These are phyloP conservation scores for Andrena flavipes DNA, from an alignment of 2,888 invertebrate genomes.

Conservation along the genomic window DNA sequence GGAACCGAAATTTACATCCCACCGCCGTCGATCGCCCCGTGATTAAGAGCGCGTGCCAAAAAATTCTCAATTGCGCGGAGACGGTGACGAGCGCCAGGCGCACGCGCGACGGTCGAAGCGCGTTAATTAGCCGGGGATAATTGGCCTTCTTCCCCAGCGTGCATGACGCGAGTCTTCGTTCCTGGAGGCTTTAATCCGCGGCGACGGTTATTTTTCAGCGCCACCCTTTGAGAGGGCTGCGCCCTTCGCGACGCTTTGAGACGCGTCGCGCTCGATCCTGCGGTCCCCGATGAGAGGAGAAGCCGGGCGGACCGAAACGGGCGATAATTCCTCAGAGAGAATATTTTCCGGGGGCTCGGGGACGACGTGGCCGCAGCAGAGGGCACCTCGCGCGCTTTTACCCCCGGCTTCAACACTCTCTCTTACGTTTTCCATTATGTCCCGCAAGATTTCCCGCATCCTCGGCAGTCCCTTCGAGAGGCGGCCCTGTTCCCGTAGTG, in stretches of 20 bases:
- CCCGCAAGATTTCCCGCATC: slow-evolving; percentile 70
- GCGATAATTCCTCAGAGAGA: slow-evolving; percentile 50
- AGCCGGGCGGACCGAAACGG: slow-evolving; percentile 28
- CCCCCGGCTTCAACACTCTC: slow-evolving; percentile 17
- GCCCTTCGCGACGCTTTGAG: slow-evolving; percentile 3
- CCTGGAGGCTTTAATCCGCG: slow-evolving; percentile 23
- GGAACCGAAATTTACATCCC: slow-evolving; percentile 46
- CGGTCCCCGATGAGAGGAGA: slow-evolving; percentile 24
- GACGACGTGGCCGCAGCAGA: slow-evolving; percentile 43
- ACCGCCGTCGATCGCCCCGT: slow-evolving; percentile 18
- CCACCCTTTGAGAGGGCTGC: neutral
- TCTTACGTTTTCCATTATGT: slow-evolving; percentile 70
- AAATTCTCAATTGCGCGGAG: slow-evolving; percentile 41
- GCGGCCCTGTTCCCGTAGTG: slow-evolving; percentile 26
- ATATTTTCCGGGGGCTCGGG: slow-evolving; percentile 54
- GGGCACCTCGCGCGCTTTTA: slow-evolving; percentile 13
- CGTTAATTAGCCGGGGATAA: slow-evolving; percentile 56
- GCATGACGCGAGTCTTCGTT: slow-evolving; percentile 21
- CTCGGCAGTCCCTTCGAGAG: slow-evolving; percentile 51
- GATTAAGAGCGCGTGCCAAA: slow-evolving; percentile 21
- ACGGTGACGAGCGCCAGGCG: slow-evolving; percentile 31
- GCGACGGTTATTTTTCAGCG: slow-evolving; percentile 16
- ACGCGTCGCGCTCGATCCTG: slow-evolving; percentile 7
- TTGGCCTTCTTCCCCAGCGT: slow-evolving; percentile 34
- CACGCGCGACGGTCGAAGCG: slow-evolving; percentile 14